phyloP scores from a whole-genome alignment of 2,797 vertebrate species.

The Spinibarbus caldwelli region DNA sequence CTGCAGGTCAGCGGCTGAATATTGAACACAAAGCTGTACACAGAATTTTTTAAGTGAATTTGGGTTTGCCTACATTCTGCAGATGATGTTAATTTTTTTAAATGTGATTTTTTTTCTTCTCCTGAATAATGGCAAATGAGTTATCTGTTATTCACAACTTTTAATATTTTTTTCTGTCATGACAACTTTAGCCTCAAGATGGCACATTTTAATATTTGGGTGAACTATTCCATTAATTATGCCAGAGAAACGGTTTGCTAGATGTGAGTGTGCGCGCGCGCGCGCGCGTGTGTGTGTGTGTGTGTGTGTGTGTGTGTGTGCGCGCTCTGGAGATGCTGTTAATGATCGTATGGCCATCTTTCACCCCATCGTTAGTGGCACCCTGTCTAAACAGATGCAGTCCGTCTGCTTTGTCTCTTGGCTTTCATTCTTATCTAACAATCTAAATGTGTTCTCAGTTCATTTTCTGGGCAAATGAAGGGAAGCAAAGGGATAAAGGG shows the following conservation, averaged over 20 bases:
- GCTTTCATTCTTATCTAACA: slow-evolving; percentile 45
- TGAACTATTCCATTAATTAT: slow-evolving; percentile 17
- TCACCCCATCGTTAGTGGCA: slow-evolving; percentile 33
- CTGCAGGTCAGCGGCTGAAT: neutral
- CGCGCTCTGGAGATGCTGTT: slow-evolving; percentile 1
- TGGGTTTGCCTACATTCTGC: neutral
- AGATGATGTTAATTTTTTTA: no score
- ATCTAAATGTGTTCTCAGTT: slow-evolving; percentile 43
- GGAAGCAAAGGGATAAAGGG: slow-evolving; percentile 26
- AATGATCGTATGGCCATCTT: slow-evolving; percentile 22
- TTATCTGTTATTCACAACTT: slow-evolving; percentile 8
- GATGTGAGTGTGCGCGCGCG: neutral
- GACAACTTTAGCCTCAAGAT: neutral
- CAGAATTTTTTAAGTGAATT: neutral
- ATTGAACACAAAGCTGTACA: neutral
- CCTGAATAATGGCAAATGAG: neutral
- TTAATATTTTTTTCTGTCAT: neutral
- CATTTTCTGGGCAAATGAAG: slow-evolving; percentile 48
- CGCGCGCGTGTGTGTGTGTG: no score
- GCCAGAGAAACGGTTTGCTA: neutral
- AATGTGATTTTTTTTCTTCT: neutral
- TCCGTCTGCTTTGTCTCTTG: slow-evolving; percentile 26
- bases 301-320: neutral
- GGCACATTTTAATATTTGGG: neutral
- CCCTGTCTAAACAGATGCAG: slow-evolving; percentile 39